Evolutionary conservation across 2,888 invertebrate species (phyloP), one percentile per base, ranked within the genome.

Genomic region (Parthenolecanium corni): DNA sequence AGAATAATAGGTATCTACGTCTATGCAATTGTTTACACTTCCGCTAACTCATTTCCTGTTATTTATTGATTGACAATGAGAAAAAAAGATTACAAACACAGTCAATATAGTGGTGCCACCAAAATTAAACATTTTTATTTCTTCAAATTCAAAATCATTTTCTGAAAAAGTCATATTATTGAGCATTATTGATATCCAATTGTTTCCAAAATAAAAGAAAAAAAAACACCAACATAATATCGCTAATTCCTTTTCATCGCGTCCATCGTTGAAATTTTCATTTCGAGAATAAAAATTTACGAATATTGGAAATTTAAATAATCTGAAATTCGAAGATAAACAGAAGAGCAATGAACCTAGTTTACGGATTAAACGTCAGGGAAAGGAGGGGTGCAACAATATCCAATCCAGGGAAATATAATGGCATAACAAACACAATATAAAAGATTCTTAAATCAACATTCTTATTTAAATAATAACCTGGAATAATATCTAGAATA

Each of bases 391-490:
- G 14, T 14, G 2, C 11, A 21, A 49, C 49, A 49, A 14, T 46
- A 49, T 51, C n/a, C 51, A 11, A 51, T 24, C 24, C 51, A 51
- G 51, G 23, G 16, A n/a, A 51, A 16, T 24, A 51, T 51, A 24
- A n/a, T 20, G 20, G 23, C 9, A 20, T n/a, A 52, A 52, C 25
- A 20, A 25, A 56, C 23, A 56, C 16, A 38, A 24, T 52, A 52
- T 20, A 44, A 56, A 53, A 56, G 40, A 56, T 56, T 56, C 54
- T 36, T 44, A 42, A 21, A 44, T 24, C 18, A 56, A 56, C 54
- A 53, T 44, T 42, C 54, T 56, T 56, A 56, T 56, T 56, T 56
- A 56, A 56, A 56, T 56, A 56, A 56, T 56, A 56, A 56, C 44
- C 54, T 56, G 54, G 54, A 56, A 56, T 56, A 56, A 56, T 56